Conservation (phyloP, 2,113 vertebrate species). For the Budorcas taxicolor region DNA sequence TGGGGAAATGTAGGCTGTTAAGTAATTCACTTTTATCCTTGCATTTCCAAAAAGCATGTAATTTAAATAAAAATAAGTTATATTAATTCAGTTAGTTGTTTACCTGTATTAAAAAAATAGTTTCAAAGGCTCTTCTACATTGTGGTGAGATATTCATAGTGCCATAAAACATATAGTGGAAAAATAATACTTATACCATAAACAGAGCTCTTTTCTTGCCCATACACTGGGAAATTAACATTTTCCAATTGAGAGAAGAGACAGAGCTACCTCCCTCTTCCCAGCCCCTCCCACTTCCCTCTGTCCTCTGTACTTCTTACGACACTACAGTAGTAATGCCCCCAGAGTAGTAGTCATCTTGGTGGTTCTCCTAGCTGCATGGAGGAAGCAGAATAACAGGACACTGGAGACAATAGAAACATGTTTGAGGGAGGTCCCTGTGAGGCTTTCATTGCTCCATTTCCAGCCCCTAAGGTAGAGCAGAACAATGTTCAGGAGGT, state of each 20-base stretch:
- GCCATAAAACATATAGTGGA: neutral
- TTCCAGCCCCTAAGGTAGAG: neutral
- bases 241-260: neutral
- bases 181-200: neutral
- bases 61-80: neutral
- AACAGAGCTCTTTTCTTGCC: neutral
- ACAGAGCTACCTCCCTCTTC: too few relatives aligned
- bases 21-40: neutral
- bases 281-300: neutral
- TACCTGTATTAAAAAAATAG: neutral
- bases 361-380: neutral
- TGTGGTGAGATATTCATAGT: neutral
- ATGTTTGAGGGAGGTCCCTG: neutral
- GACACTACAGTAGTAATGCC: too few relatives aligned
- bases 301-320: neutral
- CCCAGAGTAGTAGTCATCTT: neutral
- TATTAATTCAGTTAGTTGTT: neutral
- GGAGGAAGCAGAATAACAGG: neutral
- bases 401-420: neutral
- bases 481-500: neutral
- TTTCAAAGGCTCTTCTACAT: constrained; percentile 11
- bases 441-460: neutral
- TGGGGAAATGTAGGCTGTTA: neutral
- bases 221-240: neutral
- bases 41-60: neutral